Evolutionary conservation across 1,140 invertebrate species (phyloP).

Genomic region (Drosophila dunni): DNA sequence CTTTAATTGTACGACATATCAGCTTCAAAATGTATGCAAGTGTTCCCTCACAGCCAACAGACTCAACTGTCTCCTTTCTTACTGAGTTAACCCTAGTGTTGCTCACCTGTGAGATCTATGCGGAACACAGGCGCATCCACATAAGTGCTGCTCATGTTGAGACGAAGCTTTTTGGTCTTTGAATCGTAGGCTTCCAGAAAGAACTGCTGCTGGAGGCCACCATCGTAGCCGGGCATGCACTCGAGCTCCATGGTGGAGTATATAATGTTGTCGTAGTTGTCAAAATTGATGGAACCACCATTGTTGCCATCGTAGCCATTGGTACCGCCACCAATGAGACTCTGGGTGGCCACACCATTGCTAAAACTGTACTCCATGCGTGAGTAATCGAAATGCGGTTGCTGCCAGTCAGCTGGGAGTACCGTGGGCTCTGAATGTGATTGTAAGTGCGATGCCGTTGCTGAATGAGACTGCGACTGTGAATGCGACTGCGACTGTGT

Average conservation of each 20-base stretch:
- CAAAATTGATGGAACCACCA: slow-evolving; percentile 77
- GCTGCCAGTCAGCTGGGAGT: slow-evolving; percentile 63
- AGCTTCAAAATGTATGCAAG: no score
- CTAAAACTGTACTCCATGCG: slow-evolving; percentile 84
- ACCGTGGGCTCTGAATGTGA: slow-evolving; percentile 6
- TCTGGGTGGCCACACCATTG: slow-evolving; percentile 79
- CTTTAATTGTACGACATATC: no score
- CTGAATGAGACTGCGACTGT: slow-evolving; percentile 7
- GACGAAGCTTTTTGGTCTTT: slow-evolving; percentile 88
- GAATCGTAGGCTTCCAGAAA: slow-evolving; percentile 92
- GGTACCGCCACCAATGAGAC: slow-evolving; percentile 58
- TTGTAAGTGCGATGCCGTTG: slow-evolving; percentile 8
- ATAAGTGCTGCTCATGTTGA: slow-evolving; percentile 87
- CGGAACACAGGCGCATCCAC: slow-evolving; percentile 88
- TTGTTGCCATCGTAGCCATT: slow-evolving; percentile 54
- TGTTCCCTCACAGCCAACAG: no score
- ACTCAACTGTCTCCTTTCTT: no score
- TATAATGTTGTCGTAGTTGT: slow-evolving; percentile 84
- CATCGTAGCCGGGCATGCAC: slow-evolving; percentile 88
- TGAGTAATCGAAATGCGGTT: slow-evolving; percentile 82
- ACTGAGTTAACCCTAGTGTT: no score
- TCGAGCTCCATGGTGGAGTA: slow-evolving; percentile 84
- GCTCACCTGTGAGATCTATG: slow-evolving; percentile 86
- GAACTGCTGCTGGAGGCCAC: slow-evolving; percentile 93
- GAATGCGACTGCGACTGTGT: slow-evolving; percentile 18